Evolutionary conservation across 2,888 invertebrate species (phyloP).

Genomic region (Branchipolynoe longqiensis): DNA sequence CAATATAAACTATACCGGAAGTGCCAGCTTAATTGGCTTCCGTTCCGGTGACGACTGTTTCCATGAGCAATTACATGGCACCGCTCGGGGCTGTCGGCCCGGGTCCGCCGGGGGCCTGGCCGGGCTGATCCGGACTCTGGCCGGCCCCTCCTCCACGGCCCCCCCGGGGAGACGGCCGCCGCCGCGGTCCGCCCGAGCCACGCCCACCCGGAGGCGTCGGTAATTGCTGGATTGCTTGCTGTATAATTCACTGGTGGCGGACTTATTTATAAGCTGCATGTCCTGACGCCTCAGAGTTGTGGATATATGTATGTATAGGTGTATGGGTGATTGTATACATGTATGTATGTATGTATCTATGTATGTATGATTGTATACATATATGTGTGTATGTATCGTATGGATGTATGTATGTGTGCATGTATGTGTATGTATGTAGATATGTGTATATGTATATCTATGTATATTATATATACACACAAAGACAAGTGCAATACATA

Average conservation of each 20-base stretch:
- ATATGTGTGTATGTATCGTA: background rate
- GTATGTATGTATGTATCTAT: background rate
- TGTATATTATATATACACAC: background rate
- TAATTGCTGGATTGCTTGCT: too few species aligned
- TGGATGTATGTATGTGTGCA: background rate
- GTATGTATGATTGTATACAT: background rate
- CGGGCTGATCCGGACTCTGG: too few species aligned
- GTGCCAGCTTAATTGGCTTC: background rate
- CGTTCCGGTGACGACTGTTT: slow-evolving; percentile 20
- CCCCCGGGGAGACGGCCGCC: too few species aligned
- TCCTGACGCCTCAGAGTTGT: too few species aligned
- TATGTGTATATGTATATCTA: background rate
- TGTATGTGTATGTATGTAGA: background rate
- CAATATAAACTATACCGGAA: slow-evolving; percentile 1
- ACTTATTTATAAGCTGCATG: too few species aligned
- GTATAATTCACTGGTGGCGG: too few species aligned
- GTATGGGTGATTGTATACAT: too few species aligned
- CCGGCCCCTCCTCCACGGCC: too few species aligned
- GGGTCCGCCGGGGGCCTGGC: background rate
- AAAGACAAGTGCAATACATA: background rate
- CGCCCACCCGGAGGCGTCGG: too few species aligned
- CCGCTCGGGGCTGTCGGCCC: background rate
- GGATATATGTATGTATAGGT: too few species aligned
- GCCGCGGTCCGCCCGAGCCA: too few species aligned
- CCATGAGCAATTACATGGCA: background rate